Evolutionary conservation across 2,888 invertebrate genomes (phyloP), one percentile per base, ranked within the genome.

Genomic region (Atherix ibis): DNA sequence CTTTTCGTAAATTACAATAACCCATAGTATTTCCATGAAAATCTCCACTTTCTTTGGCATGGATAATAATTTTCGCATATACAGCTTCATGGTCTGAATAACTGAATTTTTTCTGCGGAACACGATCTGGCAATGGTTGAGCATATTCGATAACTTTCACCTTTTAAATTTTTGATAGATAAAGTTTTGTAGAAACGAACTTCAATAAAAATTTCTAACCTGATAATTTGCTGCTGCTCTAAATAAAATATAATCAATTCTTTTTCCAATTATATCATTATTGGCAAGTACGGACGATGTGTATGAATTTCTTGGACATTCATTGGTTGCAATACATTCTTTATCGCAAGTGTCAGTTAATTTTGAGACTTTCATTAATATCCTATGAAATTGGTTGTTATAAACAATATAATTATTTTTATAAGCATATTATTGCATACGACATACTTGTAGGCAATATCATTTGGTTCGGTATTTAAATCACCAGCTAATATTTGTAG

Each of bases 81-180:
- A 91, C 76, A 10, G 85, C 89, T 60, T 91, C 89, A 55, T 91
- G 91, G 56, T 92, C 91, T 0, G 91, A 89, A 58, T 76, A 89
- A 47, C 87, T 87, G 48, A 76, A 82, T 34, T 64, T 52, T 42
- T 70, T 62, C 15, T 68, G 71, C 0, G 85, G 81, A 24, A 89
- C 75, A 47, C 76, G 66, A 34, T 73, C 66, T 43, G 80, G 74
- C 41, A 87, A 66, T 1, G 88, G 84, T 41, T 79, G 70, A 8
- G 65, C 63, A 50, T 77, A 81, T 42, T 69, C 67, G 4, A 59
- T 46, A 28, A 71, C 58, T 17, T 62, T 55, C 8, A 68, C 50
- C 50, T 66, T 32, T 3, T 31, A 17, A 24, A 30, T 26, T 3
- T 18, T n/a, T 17, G 17, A 31, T 17, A 4, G 19, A 27, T 13